phyloP scores from a whole-genome alignment of 2,113 vertebrate genomes.

The Vimba vimba region DNA sequence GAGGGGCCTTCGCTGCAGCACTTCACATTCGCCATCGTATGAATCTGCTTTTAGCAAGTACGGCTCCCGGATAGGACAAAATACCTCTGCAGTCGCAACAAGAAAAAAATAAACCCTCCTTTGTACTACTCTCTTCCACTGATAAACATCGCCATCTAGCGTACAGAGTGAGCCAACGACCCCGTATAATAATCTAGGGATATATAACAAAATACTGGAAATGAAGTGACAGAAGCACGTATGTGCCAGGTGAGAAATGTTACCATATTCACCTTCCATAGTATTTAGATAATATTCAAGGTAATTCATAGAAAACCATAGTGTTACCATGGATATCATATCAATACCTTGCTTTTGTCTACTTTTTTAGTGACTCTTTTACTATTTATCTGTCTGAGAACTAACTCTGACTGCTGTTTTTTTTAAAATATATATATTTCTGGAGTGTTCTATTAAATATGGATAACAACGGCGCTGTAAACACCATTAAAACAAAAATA shows the following conservation, averaged over 20 bases:
- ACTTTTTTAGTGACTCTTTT: too few relatives aligned
- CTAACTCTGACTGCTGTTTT: too few relatives aligned
- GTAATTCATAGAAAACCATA: too few relatives aligned
- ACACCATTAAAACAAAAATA: not conserved
- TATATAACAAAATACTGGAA: not conserved
- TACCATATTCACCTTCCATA: too few relatives aligned
- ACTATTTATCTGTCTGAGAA: too few relatives aligned
- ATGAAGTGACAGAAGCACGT: too few relatives aligned
- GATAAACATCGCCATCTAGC: not conserved
- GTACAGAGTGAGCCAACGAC: not conserved
- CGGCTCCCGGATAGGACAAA: conserved; percentile 37
- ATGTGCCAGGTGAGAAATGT: too few relatives aligned
- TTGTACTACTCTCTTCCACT: too few relatives aligned
- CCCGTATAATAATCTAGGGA: not conserved
- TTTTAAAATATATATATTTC: too few relatives aligned
- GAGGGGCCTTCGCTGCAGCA: conserved; percentile 35
- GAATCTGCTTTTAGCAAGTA: not conserved
- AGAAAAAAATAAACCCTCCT: not conserved
- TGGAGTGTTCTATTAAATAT: too few relatives aligned
- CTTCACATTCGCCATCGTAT: conserved; percentile 49
- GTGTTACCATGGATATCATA: not conserved
- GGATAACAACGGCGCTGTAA: not conserved
- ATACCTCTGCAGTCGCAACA: not conserved
- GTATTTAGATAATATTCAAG: too few relatives aligned
- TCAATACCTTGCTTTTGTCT: not conserved